Base-by-base conservation (phyloP, 2,113 vertebrate species). In the Candoia aspera region DNA sequence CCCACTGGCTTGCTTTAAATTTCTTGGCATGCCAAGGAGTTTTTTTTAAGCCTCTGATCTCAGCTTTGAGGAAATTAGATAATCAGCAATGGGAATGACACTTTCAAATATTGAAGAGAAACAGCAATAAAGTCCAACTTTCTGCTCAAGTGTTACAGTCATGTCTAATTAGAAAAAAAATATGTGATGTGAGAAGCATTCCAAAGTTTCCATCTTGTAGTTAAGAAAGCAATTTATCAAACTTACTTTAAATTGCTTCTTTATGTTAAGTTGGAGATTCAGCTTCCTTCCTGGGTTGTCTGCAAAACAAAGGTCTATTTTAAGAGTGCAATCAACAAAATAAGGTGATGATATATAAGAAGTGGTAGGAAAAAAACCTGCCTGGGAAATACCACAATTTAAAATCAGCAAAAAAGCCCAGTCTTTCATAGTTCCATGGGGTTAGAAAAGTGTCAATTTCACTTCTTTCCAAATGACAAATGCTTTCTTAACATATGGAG, bases 241-340 rank as follows among this genome's bases (percentile, higher is more conserved):
- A 83, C 46, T 92, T 91, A 92, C 94, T 95, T 95, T 90, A 86
- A 84, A 24, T 42, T 90, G 88, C 53, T 11, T 86, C 86, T 90
- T 90, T 92, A 58, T 62, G 53, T 62, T 73, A 91, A 93, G 0
- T 42, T 84, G 12, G 46, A 84, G 55, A 79, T 53, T 68, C 60
- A 90, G 9, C 90, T 21, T 85, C 26, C 54, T 10, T 15, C 37
- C 19, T n/a, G 84, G 83, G 13, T 84, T 59, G 86, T 90, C 0
- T 33, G 88, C 64, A 91, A 91, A 94, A 95, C 90, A 94, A 95
- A 96, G 79, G 37, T 87, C 92, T 93, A 91, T 94, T 95, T 94
- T 94, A 93, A 95, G 95, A 93, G 94, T 93, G 92, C 95, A 95
- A 95, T 95, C 92, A 95, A 92, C 95, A 93, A 95, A 96, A 96